Conservation (phyloP, 2,797 vertebrate species). For the Tamandua tetradactyla region DNA sequence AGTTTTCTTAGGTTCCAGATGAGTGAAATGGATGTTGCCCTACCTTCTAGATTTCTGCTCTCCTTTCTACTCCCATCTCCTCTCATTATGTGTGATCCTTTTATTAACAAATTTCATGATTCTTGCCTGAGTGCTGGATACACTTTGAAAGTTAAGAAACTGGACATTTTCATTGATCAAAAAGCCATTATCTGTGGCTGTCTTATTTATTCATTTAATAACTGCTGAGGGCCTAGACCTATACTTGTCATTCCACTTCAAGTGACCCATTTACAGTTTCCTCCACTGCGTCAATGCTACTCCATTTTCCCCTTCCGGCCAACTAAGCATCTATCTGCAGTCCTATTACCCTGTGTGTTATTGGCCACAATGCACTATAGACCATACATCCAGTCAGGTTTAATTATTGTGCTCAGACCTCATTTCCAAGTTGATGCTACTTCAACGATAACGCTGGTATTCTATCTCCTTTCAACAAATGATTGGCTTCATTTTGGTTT, state of each 20-base stretch:
- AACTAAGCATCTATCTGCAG: not conserved
- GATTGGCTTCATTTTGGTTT: not conserved
- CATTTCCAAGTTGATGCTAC: not conserved
- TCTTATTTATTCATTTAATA: not conserved
- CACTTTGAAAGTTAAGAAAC: not conserved
- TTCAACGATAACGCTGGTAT: not conserved
- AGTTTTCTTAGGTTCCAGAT: slow-evolving; percentile 34
- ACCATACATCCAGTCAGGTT: not conserved
- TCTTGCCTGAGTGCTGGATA: not conserved
- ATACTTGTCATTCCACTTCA: not conserved
- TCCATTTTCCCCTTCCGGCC: not conserved
- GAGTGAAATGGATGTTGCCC: not conserved
- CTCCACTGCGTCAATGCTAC: not conserved
- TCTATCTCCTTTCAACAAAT: not conserved
- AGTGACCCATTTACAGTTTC: not conserved
- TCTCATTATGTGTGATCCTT: not conserved
- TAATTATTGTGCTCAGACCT: not conserved
- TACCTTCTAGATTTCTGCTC: not conserved
- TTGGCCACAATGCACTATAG: not conserved
- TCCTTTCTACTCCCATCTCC: not conserved
- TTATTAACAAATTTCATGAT: not conserved
- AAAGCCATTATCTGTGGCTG: not conserved
- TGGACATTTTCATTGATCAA: not conserved
- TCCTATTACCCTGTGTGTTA: not conserved
- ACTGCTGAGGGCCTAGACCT: not conserved